A percentile compares a stretch with the other conserved stretches of the same genome.
Evolutionary conservation across 2,797 vertebrate genomes (phyloP).

Genomic region (Psittacula echo): DNA sequence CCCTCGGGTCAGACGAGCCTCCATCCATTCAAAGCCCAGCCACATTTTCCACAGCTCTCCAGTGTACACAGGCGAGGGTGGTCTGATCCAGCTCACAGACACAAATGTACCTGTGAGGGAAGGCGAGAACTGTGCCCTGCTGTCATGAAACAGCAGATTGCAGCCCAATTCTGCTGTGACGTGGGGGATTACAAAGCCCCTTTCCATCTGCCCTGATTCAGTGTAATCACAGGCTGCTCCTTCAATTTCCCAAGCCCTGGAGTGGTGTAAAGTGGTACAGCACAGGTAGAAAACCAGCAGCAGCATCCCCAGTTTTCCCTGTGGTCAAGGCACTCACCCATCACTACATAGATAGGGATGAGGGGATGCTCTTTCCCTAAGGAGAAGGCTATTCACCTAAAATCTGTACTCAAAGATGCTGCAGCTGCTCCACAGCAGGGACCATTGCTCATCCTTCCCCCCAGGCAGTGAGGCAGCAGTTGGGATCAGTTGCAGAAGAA

Average conservation of each 20-base stretch:
- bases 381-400: not conserved
- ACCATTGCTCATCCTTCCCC: not conserved
- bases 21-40: not conserved
- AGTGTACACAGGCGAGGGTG: not conserved
- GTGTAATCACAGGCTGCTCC: not conserved
- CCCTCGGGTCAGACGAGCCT: not conserved
- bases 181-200: not conserved
- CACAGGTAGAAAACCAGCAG: not conserved
- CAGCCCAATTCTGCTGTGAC: not conserved
- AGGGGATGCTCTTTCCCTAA: not conserved
- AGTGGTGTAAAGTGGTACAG: accelerated
- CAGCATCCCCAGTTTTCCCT: accelerated
- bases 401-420: not conserved
- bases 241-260: not conserved
- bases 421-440: not conserved
- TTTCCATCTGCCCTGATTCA: not conserved
- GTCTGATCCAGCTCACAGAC: not conserved
- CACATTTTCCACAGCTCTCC: not conserved
- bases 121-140: not conserved
- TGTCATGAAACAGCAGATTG: not conserved
- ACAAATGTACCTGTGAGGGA: not conserved
- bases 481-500: not conserved
- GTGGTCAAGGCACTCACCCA: not conserved
- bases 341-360: accelerated
- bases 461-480: accelerated